phyloP scores from a whole-genome alignment of 2,113 vertebrate species.

The Percina caprodes region DNA sequence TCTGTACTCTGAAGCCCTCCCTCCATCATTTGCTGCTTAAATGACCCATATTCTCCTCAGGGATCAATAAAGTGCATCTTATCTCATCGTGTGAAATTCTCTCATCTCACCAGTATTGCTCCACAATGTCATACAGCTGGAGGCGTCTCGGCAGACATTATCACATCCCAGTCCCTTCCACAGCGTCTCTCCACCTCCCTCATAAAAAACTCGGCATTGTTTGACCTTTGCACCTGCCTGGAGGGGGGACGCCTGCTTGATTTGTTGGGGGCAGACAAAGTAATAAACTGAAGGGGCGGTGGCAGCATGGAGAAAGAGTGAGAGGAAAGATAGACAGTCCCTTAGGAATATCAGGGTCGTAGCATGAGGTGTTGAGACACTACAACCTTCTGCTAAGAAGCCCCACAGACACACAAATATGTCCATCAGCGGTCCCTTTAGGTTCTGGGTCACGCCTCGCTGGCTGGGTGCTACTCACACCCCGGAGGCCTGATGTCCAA shows the following conservation, averaged over 20 bases:
- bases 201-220: constrained; percentile 56
- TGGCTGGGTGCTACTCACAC: constrained; percentile 49
- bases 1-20: background rate
- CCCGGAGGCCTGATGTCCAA: constrained; percentile 64
- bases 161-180: constrained; percentile 38
- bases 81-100: constrained; percentile 46
- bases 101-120: constrained; percentile 54
- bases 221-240: constrained; percentile 65
- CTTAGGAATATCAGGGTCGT: background rate
- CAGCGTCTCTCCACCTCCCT: constrained; percentile 27
- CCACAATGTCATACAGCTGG: constrained; percentile 27
- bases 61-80: constrained; percentile 68
- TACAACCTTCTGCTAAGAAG: constrained; percentile 1
- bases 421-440: constrained; percentile 5
- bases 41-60: constrained; percentile 16
- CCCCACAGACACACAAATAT: constrained; percentile 21
- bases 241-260: constrained; percentile 42
- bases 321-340: constrained; percentile 8
- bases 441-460: constrained; percentile 52
- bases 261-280: constrained; percentile 54
- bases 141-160: constrained; percentile 44
- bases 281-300: constrained; percentile 34
- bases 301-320: background rate
- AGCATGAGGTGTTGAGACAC: background rate
- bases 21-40: constrained; percentile 3